These are phyloP conservation scores for Dichetophora obliterata DNA, from an alignment of 2,888 invertebrate genomes.

Conservation along the genomic window DNA sequence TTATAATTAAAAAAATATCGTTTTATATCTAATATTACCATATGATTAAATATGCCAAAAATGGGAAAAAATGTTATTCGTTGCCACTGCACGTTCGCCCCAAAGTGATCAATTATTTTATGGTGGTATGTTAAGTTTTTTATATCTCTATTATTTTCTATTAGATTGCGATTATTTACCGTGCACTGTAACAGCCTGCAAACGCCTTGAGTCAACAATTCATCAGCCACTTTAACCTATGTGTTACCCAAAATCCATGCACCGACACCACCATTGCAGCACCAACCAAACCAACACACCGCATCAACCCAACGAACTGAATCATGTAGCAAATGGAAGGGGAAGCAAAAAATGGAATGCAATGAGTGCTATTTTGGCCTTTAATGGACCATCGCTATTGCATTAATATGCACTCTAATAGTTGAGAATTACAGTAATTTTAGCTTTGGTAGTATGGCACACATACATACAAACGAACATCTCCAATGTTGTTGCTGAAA, in stretches of 20 bases:
- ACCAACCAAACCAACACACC: no score
- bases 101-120: conserved; percentile 10
- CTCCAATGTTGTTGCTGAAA: conserved; percentile 8
- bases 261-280: not conserved
- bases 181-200: not conserved
- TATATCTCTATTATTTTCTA: not conserved
- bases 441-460: conserved; percentile 54
- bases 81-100: conserved; percentile 26
- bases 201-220: conserved; percentile 36
- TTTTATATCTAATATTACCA: no score
- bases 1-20: no score
- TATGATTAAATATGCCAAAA: no score
- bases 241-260: conserved; percentile 25
- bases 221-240: conserved; percentile 40
- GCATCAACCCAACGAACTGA: no score
- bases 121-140: not conserved
- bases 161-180: not conserved
- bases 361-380: conserved; percentile 46
- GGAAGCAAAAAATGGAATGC: not conserved
- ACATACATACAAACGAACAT: not conserved
- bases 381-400: conserved; percentile 57
- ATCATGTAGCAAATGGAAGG: no score
- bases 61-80: no score
- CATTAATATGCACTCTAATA: conserved; percentile 66
- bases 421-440: conserved; percentile 67